Evolutionary conservation across 1,140 invertebrate species (phyloP), one percentile per base, ranked within the genome.

Genomic region (Panagrolaimus sp.): DNA sequence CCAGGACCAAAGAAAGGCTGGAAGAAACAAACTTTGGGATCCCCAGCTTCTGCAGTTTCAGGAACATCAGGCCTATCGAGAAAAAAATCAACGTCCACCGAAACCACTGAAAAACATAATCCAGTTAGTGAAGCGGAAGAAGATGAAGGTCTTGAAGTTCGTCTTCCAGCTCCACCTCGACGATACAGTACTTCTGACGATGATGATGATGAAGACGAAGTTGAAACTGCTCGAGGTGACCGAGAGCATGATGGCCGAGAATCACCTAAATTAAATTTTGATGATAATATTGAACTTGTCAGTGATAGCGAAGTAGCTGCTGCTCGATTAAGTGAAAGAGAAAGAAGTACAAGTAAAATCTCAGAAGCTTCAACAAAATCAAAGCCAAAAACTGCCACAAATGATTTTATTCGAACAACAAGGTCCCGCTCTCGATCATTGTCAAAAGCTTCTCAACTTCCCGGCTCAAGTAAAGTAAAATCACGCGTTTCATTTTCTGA

Each of bases 41-140:
- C 48, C 7, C 16, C 16, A 20, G 48, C 16, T 25, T 51, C 48
- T 13, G 98, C 84, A 84, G 98, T 46, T 95, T 95, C 20, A 23
- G 14, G 38, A 16, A 9, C 38, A 66, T 25, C 14, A 43, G n/a
- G n/a, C 5, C 38, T 14, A n/a, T 68, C 14, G 63, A 43, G 43
- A 61, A 72, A 48, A 51, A 66, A 73, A 31, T 31, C 31, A 31
- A 16, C 27, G 4, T 57, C 51, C 1, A 16, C 27, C 9, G 51
- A 57, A 27, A 23, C 62, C 1, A 16, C 13, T 7, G 20, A 14
- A 51, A 16, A 5, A 20, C 48, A 5, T 8, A 51, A 51, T 51
- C 48, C 5, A 14, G 14, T 14, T 9, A 51, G 16, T 20, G 51
- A 57, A n/a, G n/a, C n/a, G 8, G 51, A 13, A 57, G 20, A 57